Evolutionary conservation across 2,797 vertebrate genomes (phyloP).

Genomic region (Falco peregrinus): DNA sequence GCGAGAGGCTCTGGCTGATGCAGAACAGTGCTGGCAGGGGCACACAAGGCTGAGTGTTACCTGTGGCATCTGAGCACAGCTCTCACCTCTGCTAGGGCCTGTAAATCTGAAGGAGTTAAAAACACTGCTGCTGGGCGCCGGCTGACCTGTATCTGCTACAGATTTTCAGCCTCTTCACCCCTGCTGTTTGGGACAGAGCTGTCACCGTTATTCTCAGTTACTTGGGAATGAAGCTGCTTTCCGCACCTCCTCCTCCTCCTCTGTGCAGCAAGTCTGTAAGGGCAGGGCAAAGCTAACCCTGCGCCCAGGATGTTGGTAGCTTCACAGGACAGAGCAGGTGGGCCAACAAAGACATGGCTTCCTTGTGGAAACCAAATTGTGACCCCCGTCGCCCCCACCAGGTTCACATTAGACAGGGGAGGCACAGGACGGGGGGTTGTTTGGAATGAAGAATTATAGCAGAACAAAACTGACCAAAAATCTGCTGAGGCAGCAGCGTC

Average conservation of each 20-base stretch:
- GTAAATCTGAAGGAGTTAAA: not conserved
- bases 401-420: too few relatives aligned
- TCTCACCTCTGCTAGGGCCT: not conserved
- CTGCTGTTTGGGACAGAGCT: not conserved
- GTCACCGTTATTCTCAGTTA: not conserved
- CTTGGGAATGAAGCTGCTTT: not conserved
- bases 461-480: not conserved
- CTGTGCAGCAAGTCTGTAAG: accelerated
- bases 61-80: not conserved
- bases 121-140: not conserved
- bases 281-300: not conserved
- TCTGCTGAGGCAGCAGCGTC: not conserved
- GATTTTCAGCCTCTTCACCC: not conserved
- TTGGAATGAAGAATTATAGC: not conserved
- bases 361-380: not conserved
- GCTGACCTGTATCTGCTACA: not conserved
- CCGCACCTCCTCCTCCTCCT: not conserved
- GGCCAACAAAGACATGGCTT: accelerated
- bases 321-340: not conserved
- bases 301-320: accelerated
- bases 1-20: accelerated
- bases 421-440: not conserved
- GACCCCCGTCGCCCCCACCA: too few relatives aligned
- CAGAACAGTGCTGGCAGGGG: accelerated
- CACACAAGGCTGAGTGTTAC: accelerated